Conservation (phyloP, 2,888 invertebrate species). For the Apeira syringaria region DNA sequence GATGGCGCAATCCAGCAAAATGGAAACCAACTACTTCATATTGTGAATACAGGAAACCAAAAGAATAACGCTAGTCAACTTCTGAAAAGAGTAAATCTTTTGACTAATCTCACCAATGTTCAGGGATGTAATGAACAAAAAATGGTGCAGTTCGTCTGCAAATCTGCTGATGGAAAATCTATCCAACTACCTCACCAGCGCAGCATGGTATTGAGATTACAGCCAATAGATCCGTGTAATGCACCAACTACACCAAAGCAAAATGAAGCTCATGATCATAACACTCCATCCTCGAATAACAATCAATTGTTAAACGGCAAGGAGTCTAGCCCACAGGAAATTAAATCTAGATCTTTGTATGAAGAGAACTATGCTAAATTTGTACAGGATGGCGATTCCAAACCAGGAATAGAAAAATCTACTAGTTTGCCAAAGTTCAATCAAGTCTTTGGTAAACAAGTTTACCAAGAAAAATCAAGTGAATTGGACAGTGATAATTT, state of each 20-base stretch:
- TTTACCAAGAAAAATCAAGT: constrained; percentile 78
- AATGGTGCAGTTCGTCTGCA: constrained; percentile 86
- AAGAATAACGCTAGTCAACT: constrained; percentile 66
- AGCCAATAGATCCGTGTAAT: constrained; percentile 67
- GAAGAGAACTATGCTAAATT: constrained; percentile 84
- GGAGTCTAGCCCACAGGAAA: constrained; percentile 58
- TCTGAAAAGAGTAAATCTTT: constrained; percentile 74
- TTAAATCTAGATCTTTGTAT: constrained; percentile 77
- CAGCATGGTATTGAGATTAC: constrained; percentile 76
- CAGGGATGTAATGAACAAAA: constrained; percentile 78
- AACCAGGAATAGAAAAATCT: constrained; percentile 64
- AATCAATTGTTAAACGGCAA: constrained; percentile 47
- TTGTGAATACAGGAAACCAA: constrained; percentile 73
- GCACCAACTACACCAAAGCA: constrained; percentile 48
- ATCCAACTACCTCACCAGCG: constrained; percentile 81
- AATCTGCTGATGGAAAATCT: constrained; percentile 84
- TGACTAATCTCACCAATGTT: constrained; percentile 73
- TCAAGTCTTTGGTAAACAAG: constrained; percentile 90
- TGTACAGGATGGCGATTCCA: constrained; percentile 69
- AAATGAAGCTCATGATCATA: constrained; percentile 54
- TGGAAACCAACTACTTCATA: constrained; percentile 76
- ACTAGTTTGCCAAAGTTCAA: constrained; percentile 89
- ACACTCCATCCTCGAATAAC: constrained; percentile 39
- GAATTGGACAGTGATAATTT: constrained; percentile 43
- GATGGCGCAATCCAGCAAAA: constrained; percentile 71